phyloP scores from a whole-genome alignment of 1,140 invertebrate species.

The Fragariocoptes setiger region DNA sequence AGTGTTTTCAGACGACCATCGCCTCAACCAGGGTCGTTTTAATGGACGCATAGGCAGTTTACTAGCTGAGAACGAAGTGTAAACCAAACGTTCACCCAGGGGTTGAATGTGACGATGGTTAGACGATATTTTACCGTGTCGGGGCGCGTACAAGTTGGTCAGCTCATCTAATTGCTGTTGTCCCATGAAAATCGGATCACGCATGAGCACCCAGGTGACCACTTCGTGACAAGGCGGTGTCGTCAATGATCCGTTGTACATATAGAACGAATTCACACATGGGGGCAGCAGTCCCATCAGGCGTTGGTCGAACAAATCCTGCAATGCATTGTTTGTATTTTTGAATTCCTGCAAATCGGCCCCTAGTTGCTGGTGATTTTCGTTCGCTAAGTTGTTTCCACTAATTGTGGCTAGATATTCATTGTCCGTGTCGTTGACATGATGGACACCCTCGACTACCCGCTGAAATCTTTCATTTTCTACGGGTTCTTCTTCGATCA shows the following conservation, averaged over 20 bases:
- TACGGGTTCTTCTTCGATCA: neutral
- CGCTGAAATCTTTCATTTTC: neutral
- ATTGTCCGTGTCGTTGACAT: neutral
- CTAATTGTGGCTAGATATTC: neutral
- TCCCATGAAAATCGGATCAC: neutral
- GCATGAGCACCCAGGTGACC: slow-evolving; percentile 49
- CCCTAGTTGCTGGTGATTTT: too few relatives aligned
- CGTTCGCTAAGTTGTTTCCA: neutral
- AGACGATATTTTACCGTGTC: neutral
- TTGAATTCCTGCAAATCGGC: too few relatives aligned
- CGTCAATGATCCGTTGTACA: slow-evolving; percentile 55
- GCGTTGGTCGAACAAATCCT: too few relatives aligned
- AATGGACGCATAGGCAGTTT: neutral
- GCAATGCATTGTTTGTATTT: too few relatives aligned
- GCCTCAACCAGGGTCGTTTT: too few relatives aligned
- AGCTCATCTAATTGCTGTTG: neutral
- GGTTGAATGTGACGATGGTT: neutral
- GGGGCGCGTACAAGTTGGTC: neutral
- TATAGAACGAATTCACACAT: slow-evolving; percentile 26
- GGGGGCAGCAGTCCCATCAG: neutral
- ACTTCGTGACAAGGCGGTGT: slow-evolving; percentile 62
- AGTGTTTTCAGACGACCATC: too few relatives aligned
- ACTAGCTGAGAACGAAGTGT: neutral
- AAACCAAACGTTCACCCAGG: neutral
- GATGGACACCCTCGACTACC: neutral